phyloP scores from a whole-genome alignment of 2,888 invertebrate species.

The Apotomis capreana region DNA sequence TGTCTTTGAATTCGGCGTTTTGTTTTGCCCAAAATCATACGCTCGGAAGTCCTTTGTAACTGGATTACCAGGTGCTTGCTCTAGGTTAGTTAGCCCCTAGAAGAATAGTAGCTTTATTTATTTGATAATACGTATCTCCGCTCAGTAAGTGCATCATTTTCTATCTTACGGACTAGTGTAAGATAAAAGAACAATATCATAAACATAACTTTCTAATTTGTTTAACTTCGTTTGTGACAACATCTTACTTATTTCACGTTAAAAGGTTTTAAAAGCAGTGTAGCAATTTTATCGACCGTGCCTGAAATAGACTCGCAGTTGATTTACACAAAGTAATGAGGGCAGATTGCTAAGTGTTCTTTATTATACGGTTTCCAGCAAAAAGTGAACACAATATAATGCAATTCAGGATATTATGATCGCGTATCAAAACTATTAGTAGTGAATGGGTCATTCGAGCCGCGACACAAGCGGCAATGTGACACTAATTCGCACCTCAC shows the following conservation, averaged over 20 bases:
- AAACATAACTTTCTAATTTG: too few relatives aligned
- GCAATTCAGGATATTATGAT: conserved; percentile 43
- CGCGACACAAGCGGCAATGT: conserved; percentile 38
- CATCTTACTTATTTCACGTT: neutral
- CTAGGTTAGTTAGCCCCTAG: neutral
- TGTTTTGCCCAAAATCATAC: conserved; percentile 8
- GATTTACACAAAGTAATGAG: conserved; percentile 22
- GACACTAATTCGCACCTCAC: conserved; percentile 38
- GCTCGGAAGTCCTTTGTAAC: conserved; percentile 22
- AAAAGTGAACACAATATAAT: conserved; percentile 43
- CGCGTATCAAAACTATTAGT: conserved; percentile 43
- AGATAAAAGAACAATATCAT: too few relatives aligned
- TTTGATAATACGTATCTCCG: neutral
- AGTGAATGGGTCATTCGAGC: conserved; percentile 40
- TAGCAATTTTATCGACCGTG: neutral
- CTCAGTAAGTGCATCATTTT: too few relatives aligned
- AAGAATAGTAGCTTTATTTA: neutral
- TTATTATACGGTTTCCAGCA: conserved; percentile 36
- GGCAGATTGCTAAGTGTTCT: conserved; percentile 15
- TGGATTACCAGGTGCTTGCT: neutral
- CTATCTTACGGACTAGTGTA: too few relatives aligned
- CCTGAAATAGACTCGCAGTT: neutral
- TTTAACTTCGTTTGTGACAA: too few relatives aligned
- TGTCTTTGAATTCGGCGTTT: conserved; percentile 1
- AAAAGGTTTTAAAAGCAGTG: neutral